Conservation (phyloP, 2,888 invertebrate species). For the Xestia rhomboidea region DNA sequence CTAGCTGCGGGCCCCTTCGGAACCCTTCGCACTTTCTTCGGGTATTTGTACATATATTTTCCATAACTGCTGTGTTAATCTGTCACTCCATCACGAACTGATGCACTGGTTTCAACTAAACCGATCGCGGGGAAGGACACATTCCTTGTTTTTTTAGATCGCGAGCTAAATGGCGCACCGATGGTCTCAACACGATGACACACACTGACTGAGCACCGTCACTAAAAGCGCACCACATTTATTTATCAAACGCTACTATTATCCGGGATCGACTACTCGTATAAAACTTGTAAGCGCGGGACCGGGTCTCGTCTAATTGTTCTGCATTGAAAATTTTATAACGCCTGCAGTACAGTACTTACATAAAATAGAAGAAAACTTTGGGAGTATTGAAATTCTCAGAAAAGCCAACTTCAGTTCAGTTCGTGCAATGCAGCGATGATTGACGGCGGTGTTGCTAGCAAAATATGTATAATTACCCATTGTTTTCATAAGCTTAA, state of each 20-base stretch:
- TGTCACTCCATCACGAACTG: slow-evolving; percentile 84
- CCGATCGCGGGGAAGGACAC: slow-evolving; percentile 77
- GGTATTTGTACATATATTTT: slow-evolving; percentile 75
- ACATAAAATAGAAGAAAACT: slow-evolving; percentile 86
- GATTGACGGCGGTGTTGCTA: slow-evolving; percentile 51
- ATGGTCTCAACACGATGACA: slow-evolving; percentile 85
- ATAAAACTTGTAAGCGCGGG: slow-evolving; percentile 63
- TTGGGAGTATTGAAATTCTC: slow-evolving; percentile 79
- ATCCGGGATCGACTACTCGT: slow-evolving; percentile 65
- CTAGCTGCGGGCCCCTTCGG: slow-evolving; percentile 78
- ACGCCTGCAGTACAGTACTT: slow-evolving; percentile 81
- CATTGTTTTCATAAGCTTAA: neutral
- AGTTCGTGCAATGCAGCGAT: slow-evolving; percentile 40
- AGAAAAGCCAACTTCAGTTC: slow-evolving; percentile 86
- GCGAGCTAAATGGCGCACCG: slow-evolving; percentile 87
- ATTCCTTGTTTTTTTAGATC: slow-evolving; percentile 82
- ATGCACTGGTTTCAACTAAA: slow-evolving; percentile 75
- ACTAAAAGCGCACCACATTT: slow-evolving; percentile 74
- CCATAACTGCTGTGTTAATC: slow-evolving; percentile 79
- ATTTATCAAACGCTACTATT: slow-evolving; percentile 73
- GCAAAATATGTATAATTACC: slow-evolving; percentile 19
- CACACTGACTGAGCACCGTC: slow-evolving; percentile 80
- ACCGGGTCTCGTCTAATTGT: slow-evolving; percentile 70
- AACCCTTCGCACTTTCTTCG: slow-evolving; percentile 79
- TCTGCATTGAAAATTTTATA: slow-evolving; percentile 76